Evolutionary conservation across 2,113 vertebrate species (phyloP), one percentile per base, ranked within the genome.

Genomic region (Elephantulus edwardii): DNA sequence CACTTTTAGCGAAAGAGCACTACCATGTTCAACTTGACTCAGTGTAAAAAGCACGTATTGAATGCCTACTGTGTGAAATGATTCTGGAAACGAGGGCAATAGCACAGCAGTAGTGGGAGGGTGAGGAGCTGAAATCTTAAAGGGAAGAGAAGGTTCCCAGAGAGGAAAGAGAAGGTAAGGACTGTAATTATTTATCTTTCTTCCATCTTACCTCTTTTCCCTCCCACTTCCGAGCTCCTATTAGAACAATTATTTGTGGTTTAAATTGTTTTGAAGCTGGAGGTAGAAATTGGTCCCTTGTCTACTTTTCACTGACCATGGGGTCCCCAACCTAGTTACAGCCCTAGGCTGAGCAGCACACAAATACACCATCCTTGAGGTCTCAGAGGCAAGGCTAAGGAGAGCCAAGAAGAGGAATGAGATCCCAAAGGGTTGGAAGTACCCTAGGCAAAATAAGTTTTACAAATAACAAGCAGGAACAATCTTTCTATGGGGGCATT

Each of bases 401-500:
- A 87, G 38, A 88, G 30, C 33, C 52, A 79, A 83, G 58, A 76
- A 89, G 87, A 89, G 38, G 75, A 87, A 88, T 38, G n/a, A 86
- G 54, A 81, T 71, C 80, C 46, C 71, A 72, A 66, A 91, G 64
- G 78, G 17, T 48, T 92, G 85, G 85, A 95, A 93, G 85, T 86
- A 91, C 91, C 93, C 87, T 33, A 28, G 44, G 50, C 77, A 79
- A 95, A 95, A 93, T 88, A 88, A 93, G 84, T 88, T 94, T 94
- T 89, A 85, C 96, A 94, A 95, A 94, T 86, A 94, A 91, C 56
- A 74, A 85, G 83, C 93, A 95, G 94, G 93, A 95, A 95, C 90
- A 93, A 76, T 66, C 79, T 95, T 94, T 96, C 87, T 94, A 77
- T 94, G 82, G 92, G 58, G 88, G 33, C 85, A 94, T 91, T 44